Evolutionary conservation across 2,113 vertebrate species (phyloP).

Genomic region (Pterocles burchelli): DNA sequence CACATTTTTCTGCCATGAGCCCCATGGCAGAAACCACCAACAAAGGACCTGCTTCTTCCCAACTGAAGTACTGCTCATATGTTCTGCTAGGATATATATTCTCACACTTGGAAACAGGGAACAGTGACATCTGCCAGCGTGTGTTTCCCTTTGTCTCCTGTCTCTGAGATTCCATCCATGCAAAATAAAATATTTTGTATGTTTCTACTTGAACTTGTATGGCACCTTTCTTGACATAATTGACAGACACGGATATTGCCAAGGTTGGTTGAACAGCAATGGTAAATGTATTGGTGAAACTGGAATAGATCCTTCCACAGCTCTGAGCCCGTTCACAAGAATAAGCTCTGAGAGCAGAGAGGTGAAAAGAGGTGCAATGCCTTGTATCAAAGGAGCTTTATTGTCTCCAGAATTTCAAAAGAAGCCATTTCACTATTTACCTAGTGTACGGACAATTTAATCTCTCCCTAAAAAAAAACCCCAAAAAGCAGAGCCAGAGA

Average conservation of each 20-base stretch:
- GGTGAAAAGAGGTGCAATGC: constrained; percentile 2
- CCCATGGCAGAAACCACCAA: neutral
- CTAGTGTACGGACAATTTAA: neutral
- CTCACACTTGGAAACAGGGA: neutral
- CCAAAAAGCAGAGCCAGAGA: neutral
- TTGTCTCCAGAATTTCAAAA: constrained; percentile 47
- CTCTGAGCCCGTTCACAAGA: constrained; percentile 23
- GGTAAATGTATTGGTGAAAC: neutral
- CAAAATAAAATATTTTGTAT: neutral
- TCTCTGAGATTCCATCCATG: neutral
- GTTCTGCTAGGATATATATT: neutral
- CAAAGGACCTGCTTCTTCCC: neutral
- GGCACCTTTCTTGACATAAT: neutral
- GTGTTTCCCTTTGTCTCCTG: neutral
- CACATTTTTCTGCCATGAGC: neutral
- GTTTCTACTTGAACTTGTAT: neutral
- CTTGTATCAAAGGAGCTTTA: constrained; percentile 23
- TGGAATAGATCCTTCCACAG: constrained; percentile 11
- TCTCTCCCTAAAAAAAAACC: neutral
- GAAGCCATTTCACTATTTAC: constrained; percentile 28
- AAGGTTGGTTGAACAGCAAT: neutral
- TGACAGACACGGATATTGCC: neutral
- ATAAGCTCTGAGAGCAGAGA: neutral
- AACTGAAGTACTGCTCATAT: neutral
- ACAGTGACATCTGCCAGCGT: neutral